Evolutionary conservation across 2,797 vertebrate genomes (phyloP), one percentile per base, ranked within the genome.

Genomic region (Falco columbarius): DNA sequence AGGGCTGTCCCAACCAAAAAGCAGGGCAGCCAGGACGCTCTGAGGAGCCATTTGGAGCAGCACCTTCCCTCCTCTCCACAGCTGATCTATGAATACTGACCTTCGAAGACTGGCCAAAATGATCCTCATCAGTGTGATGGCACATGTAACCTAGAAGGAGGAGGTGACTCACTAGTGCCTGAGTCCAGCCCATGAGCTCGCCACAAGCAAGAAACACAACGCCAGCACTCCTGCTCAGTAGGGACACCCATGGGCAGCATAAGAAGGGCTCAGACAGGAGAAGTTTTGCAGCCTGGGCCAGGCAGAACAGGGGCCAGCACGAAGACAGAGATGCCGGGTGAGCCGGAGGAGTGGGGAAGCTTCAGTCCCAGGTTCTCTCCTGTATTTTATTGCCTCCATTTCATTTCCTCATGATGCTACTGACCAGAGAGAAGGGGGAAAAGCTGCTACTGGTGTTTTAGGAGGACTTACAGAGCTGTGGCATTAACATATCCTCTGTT

Each of bases 321-420:
- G 49, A 77, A 86, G 47, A 51, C 6, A 65, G 42, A 75, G 27
- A 49, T 62, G 19, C 7, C 65, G 27, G 5, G 9, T 34, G 18
- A 80, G 18, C 5, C 44, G 27, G 12, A 82, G 10, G 22, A 63
- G 4, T 6, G 8, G 23, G 68, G n/a, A 62, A 38, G 32, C 40
- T 59, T 59, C 0, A 0, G n/a, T 10, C 18, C 3, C 54, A 74
- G 26, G 36, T 51, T 2, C 24, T 52, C 18, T 59, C 4, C 30
- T 36, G 15, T 56, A 16, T 81, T 76, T 77, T 67, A 73, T 10
- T 61, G 40, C 8, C 46, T 68, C 14, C 1, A 1, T 76, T 73
- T 76, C 23, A 51, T 66, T 82, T 19, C 42, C 9, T 90, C 8
- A 12, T 30, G 20, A 40, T 83, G 16, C 17, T 72, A 17, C 18